These are phyloP conservation scores for Bradysia coprophila DNA, from an alignment of 1,140 invertebrate species.

Conservation along the genomic window DNA sequence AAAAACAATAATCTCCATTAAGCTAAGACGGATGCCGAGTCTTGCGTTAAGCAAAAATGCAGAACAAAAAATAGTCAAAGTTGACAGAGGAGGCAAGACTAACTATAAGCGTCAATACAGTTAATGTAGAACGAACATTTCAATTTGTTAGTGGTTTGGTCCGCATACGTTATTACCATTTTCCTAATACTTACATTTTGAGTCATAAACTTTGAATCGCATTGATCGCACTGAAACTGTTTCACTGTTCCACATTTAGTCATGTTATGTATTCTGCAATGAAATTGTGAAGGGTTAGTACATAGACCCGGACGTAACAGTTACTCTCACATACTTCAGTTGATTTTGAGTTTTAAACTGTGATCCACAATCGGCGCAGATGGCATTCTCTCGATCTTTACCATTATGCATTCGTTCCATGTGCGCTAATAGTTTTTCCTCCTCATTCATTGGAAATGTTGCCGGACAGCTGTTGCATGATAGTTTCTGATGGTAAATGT, in stretches of 20 bases:
- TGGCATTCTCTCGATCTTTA: slow-evolving; percentile 8
- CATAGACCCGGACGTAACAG: neutral
- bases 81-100: too few species aligned
- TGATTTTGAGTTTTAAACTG: slow-evolving; percentile 19
- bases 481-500: neutral
- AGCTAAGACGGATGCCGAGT: too few species aligned
- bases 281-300: neutral
- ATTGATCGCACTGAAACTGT: slow-evolving; percentile 16
- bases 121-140: too few species aligned
- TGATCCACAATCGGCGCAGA: slow-evolving; percentile 20
- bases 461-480: slow-evolving; percentile 4
- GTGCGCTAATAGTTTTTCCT: slow-evolving; percentile 13
- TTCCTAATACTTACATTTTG: too few species aligned
- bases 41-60: too few species aligned
- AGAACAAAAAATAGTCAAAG: too few species aligned
- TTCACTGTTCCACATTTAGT: slow-evolving; percentile 21
- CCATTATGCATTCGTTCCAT: slow-evolving; percentile 12
- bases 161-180: too few species aligned
- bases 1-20: too few species aligned
- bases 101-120: too few species aligned
- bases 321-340: slow-evolving; percentile 8
- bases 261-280: slow-evolving; percentile 9
- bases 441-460: slow-evolving; percentile 6
- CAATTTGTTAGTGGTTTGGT: too few species aligned
- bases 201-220: slow-evolving; percentile 23